phyloP scores from a whole-genome alignment of 2,113 vertebrate species.

The Murina feae region DNA sequence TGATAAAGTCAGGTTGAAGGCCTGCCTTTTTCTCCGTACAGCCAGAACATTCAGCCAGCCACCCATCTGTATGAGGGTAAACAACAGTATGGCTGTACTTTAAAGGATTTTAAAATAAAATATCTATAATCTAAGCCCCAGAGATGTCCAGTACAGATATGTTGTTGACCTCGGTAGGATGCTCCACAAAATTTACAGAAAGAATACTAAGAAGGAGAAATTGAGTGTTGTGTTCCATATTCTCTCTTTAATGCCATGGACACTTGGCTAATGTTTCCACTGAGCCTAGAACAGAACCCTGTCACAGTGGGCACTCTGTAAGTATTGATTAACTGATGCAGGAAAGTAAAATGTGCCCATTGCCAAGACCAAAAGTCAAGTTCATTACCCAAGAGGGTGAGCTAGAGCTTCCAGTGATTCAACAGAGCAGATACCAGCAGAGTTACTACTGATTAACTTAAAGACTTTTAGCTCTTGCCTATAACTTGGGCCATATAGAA shows the following conservation, averaged over 20 bases:
- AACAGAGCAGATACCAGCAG: not conserved
- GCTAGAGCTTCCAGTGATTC: not conserved
- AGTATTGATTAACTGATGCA: conserved; percentile 53
- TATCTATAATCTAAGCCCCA: not conserved
- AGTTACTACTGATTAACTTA: not conserved
- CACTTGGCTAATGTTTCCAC: not conserved
- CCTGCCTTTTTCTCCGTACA: not conserved
- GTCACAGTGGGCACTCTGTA: not conserved
- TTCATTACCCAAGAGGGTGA: conserved; percentile 41
- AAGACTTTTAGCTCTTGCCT: not conserved
- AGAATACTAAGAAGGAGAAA: not conserved
- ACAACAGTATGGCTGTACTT: not conserved
- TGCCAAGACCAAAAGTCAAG: conserved; percentile 38
- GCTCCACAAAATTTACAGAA: not conserved
- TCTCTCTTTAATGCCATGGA: not conserved
- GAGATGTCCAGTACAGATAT: not conserved
- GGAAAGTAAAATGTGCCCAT: conserved; percentile 32
- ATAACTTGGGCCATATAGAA: not conserved
- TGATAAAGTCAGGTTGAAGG: not conserved
- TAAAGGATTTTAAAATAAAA: not conserved
- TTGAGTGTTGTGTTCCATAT: not conserved
- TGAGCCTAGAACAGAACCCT: conserved; percentile 30
- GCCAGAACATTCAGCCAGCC: not conserved
- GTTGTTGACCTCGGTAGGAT: not conserved
- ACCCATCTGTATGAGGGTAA: not conserved